Percentiles rank a stretch among this genome's conserved stretches.
phyloP scores from a whole-genome alignment of 2,888 invertebrate species.

The Liodrosophila aerea region DNA sequence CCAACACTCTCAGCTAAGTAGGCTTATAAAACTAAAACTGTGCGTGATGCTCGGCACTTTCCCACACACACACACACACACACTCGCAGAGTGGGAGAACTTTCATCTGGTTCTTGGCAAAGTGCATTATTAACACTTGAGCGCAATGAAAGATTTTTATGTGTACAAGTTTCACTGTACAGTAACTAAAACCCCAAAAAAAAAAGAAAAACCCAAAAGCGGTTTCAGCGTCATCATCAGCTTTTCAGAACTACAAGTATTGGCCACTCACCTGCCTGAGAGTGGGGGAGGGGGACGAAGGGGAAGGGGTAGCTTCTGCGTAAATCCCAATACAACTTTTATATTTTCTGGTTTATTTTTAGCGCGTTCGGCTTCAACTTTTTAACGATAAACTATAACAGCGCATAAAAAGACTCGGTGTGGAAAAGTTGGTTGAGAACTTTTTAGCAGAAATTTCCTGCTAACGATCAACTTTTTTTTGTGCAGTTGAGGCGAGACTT shows the following conservation, averaged over 20 bases:
- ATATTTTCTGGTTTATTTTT: constrained; percentile 38
- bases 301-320: constrained; percentile 22
- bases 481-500: constrained; percentile 17
- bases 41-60: constrained; percentile 17
- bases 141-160: constrained; percentile 36
- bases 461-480: constrained; percentile 70
- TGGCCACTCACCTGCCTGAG: constrained; percentile 46
- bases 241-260: constrained; percentile 53
- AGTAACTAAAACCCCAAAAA: constrained; percentile 10
- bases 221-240: constrained; percentile 41
- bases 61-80: too few relatives aligned
- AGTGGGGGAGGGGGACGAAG: constrained; percentile 1
- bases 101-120: constrained; percentile 26
- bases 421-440: constrained; percentile 56
- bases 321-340: constrained; percentile 57
- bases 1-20: constrained; percentile 23
- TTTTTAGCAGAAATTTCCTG: constrained; percentile 65
- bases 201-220: background rate
- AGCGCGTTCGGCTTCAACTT: constrained; percentile 38
- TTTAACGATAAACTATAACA: constrained; percentile 73
- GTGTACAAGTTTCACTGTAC: constrained; percentile 4
- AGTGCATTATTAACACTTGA: constrained; percentile 72
- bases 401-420: constrained; percentile 64
- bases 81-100: constrained; percentile 26
- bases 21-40: constrained; percentile 46